Conservation (phyloP, 2,113 vertebrate species). For the Anoura caudifer region DNA sequence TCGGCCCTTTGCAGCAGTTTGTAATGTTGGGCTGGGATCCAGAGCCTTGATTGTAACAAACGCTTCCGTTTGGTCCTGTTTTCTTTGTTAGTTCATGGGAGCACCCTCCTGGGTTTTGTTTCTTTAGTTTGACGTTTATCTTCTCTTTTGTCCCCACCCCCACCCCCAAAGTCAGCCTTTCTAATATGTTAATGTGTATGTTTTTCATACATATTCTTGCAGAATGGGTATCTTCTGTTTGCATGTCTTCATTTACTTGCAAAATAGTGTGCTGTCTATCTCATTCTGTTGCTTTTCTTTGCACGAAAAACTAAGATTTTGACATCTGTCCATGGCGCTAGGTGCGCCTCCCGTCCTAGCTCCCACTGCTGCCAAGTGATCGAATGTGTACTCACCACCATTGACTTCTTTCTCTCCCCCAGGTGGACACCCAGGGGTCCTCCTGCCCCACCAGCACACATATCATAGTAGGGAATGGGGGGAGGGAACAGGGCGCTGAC, state of each 20-base stretch:
- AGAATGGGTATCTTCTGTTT: neutral
- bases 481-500: neutral
- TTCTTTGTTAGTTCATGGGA: neutral
- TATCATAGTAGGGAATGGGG: neutral
- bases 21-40: neutral
- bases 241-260: neutral
- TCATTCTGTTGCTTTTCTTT: neutral
- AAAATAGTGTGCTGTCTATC: neutral
- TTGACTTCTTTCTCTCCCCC: neutral
- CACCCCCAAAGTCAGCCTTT: neutral
- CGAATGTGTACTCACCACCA: rapidly evolving
- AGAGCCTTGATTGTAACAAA: neutral
- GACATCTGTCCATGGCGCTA: rapidly evolving
- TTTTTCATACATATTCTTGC: neutral
- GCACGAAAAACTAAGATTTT: neutral
- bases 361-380: neutral
- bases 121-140: neutral
- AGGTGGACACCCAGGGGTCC: too few species aligned
- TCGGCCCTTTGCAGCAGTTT: neutral
- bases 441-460: neutral
- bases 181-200: neutral
- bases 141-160: neutral
- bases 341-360: neutral
- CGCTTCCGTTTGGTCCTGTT: neutral
- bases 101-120: neutral